Evolutionary conservation across 2,113 vertebrate species (phyloP), one percentile per base, ranked within the genome.

Genomic region (Odocoileus virginianus): DNA sequence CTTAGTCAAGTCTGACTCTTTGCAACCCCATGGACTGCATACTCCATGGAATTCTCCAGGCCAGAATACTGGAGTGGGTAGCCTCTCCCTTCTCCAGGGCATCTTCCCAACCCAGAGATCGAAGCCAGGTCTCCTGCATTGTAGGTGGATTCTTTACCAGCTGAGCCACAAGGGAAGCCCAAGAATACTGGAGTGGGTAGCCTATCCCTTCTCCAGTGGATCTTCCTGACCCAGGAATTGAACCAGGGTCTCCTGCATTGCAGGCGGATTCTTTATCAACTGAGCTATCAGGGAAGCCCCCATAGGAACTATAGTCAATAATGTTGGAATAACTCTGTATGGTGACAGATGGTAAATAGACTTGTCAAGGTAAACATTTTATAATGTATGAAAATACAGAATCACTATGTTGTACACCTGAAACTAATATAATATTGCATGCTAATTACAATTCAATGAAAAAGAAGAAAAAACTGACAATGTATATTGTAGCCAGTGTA

Each of bases 151-250:
- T 12, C n/a, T 71, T 71, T 12, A 40, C 9, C n/a, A 71, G 5
- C n/a, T 40, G 67, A 71, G n/a, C 67, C n/a, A 71, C 10, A 12
- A 40, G 67, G n/a, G 67, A 71, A 40, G 19, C 23, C 36, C 36
- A 71, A 23, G 67, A 40, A 71, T 40, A 71, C 0, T 36, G n/a
- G 67, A 40, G 67, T 71, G 67, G n/a, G 10, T 71, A 71, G 67
- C n/a, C 19, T 71, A 6, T 12, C n/a, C 67, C 67, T 71, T 71
- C 67, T 71, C 67, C 67, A 71, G n/a, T 3, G n/a, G 67, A 40
- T 71, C 67, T 71, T 71, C n/a, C 19, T 0, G 0, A 40, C n/a
- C n/a, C 8, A 71, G 67, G 19, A 12, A 12, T 11, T 0, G 2
- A 71, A 71, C 67, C 6, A 5, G 19, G n/a, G 67, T 40, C 67